phyloP scores from a whole-genome alignment of 2,888 invertebrate genomes.

The Tanaodytes sp. region DNA sequence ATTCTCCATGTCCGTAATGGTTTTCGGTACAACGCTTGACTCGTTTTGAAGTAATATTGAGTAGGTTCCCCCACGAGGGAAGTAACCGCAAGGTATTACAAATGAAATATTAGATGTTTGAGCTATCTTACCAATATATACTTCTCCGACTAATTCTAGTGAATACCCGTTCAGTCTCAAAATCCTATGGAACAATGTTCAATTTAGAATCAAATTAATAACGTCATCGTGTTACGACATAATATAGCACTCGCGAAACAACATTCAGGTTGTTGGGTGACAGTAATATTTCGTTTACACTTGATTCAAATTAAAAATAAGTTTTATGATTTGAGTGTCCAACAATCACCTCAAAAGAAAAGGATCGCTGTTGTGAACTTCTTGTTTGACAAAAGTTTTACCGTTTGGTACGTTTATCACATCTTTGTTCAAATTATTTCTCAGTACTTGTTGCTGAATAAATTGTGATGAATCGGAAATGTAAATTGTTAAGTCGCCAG shows the following conservation, averaged over 20 bases:
- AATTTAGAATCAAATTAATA: too few species aligned
- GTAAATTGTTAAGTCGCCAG: conserved; percentile 84
- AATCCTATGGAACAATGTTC: too few species aligned
- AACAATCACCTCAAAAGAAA: conserved; percentile 65
- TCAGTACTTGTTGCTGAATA: conserved; percentile 67
- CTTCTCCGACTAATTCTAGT: conserved; percentile 69
- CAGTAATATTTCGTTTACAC: too few species aligned
- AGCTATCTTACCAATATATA: conserved; percentile 61
- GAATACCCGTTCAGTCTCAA: conserved; percentile 74
- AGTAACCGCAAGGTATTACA: conserved; percentile 81
- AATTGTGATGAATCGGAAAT: conserved; percentile 74
- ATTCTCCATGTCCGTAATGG: conserved; percentile 60
- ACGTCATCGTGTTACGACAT: too few species aligned
- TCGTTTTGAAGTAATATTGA: conserved; percentile 74
- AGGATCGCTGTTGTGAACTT: conserved; percentile 48
- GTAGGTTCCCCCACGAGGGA: conserved; percentile 82
- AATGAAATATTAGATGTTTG: conserved; percentile 64
- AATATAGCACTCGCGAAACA: too few species aligned
- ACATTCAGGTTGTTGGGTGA: too few species aligned
- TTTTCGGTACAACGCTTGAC: conserved; percentile 60
- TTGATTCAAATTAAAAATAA: too few species aligned
- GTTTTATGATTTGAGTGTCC: too few species aligned
- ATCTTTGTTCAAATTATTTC: conserved; percentile 52
- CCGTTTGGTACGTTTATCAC: conserved; percentile 55
- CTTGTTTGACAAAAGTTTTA: conserved; percentile 34